Percentiles rank a stretch among this genome's conserved stretches.
Evolutionary conservation across 2,888 invertebrate species (phyloP).

Genomic region (Xylophagus ater): DNA sequence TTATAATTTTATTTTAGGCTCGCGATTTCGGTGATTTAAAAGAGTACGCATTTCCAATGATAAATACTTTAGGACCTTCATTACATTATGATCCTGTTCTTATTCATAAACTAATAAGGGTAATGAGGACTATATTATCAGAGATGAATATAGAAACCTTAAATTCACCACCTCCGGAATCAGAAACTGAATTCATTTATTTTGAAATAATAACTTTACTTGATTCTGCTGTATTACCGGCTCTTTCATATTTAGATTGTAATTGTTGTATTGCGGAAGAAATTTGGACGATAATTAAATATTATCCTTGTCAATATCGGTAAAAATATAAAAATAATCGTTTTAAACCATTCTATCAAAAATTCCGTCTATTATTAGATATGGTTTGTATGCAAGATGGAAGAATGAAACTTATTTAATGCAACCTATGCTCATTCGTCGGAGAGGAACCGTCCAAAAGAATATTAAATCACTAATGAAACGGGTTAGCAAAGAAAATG

Average conservation of each 20-base stretch:
- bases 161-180: conserved; percentile 29
- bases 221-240: conserved; percentile 82
- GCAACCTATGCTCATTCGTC: conserved; percentile 74
- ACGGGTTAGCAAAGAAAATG: conserved; percentile 94
- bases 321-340: conserved; percentile 32
- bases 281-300: conserved; percentile 79
- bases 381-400: conserved; percentile 90
- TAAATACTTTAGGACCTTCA: conserved; percentile 76
- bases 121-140: conserved; percentile 38
- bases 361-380: conserved; percentile 43
- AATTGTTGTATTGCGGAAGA: conserved; percentile 96
- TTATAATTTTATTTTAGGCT: conserved; percentile 37
- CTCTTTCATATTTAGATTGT: conserved; percentile 81
- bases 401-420: conserved; percentile 78
- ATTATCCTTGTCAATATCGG: conserved; percentile 71
- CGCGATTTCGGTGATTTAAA: conserved; percentile 60
- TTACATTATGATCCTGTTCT: conserved; percentile 78
- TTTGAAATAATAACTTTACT: conserved; percentile 75
- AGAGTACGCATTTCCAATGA: conserved; percentile 71
- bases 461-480: conserved; percentile 95
- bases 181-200: conserved; percentile 50
- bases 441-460: conserved; percentile 78
- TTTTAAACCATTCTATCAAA: background rate
- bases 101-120: conserved; percentile 70
- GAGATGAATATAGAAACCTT: conserved; percentile 37